Percentiles rank a stretch among this genome's conserved stretches.
Evolutionary conservation across 2,113 vertebrate genomes (phyloP).

Genomic region (Clarias batrachus): DNA sequence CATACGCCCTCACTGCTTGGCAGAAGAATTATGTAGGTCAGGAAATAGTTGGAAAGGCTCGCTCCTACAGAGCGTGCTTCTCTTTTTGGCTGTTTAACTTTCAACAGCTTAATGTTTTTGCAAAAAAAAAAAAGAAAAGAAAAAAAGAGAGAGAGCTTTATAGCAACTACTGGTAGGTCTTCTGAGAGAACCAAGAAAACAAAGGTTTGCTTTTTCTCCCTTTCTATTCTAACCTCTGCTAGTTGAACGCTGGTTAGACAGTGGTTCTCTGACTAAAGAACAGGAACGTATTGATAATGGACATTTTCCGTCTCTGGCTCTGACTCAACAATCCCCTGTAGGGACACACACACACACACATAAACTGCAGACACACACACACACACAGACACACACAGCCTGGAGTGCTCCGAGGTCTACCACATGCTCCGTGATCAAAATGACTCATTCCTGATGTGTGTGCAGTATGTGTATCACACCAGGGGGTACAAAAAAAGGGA

Average conservation of each 20-base stretch:
- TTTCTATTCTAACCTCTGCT: conserved; percentile 18
- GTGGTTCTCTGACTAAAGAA: not conserved
- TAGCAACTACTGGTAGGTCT: conserved; percentile 19
- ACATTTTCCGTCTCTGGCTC: conserved; percentile 38
- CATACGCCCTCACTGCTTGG: conserved; percentile 17
- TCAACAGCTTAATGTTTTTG: conserved; percentile 26
- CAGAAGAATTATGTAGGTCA: conserved; percentile 51
- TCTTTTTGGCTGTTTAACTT: conserved; percentile 27
- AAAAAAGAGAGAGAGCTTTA: not conserved
- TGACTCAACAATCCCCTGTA: conserved; percentile 61
- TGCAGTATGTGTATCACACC: conserved; percentile 32
- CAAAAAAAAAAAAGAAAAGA: not conserved
- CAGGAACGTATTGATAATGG: conserved; percentile 41
- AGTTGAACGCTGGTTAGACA: conserved; percentile 2
- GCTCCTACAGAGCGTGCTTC: conserved; percentile 30
- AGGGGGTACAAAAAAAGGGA: conserved; percentile 55
- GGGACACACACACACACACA: conserved; percentile 23
- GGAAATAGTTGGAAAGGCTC: conserved; percentile 44
- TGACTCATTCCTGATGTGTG: conserved; percentile 60
- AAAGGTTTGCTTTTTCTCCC: conserved; percentile 18
- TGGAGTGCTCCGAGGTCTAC: conserved; percentile 46
- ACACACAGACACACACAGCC: conserved; percentile 2
- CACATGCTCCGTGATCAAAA: conserved; percentile 51
- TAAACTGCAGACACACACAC: not conserved
- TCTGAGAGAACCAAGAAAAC: not conserved